phyloP scores from a whole-genome alignment of 1,140 invertebrate species.

The Bombus sibiricus region DNA sequence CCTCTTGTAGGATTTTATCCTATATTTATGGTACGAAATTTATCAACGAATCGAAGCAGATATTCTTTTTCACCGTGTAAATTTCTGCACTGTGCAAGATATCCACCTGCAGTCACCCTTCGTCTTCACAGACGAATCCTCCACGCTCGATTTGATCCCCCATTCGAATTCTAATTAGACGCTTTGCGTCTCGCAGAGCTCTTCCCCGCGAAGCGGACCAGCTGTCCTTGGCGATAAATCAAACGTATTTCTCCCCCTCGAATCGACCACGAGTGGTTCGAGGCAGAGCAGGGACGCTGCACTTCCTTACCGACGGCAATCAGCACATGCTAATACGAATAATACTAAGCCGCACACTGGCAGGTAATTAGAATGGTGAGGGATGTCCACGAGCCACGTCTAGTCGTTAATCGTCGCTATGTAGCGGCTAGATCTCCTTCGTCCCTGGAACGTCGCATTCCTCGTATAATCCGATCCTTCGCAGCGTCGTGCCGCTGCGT shows the following conservation, averaged over 20 bases:
- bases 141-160: not conserved
- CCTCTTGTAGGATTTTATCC: not conserved
- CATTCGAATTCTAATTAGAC: conserved; percentile 40
- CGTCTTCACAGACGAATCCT: not conserved
- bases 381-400: conserved; percentile 66
- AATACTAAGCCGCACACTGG: conserved; percentile 66
- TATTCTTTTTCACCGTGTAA: too few relatives aligned
- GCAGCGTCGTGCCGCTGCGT: not conserved
- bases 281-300: not conserved
- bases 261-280: not conserved
- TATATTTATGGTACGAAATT: not conserved
- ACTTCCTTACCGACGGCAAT: conserved; percentile 61
- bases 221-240: conserved; percentile 59
- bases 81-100: too few relatives aligned
- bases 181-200: conserved; percentile 34
- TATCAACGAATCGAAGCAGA: not conserved
- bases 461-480: conserved; percentile 34
- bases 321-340: conserved; percentile 71
- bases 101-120: not conserved
- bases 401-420: conserved; percentile 54
- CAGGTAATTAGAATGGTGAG: conserved; percentile 71
- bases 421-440: conserved; percentile 15
- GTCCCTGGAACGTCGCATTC: conserved; percentile 11
- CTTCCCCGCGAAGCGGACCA: conserved; percentile 40
- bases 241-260: conserved; percentile 51